These are phyloP conservation scores for Athene noctua DNA, from an alignment of 2,113 vertebrate species.

Conservation along the genomic window DNA sequence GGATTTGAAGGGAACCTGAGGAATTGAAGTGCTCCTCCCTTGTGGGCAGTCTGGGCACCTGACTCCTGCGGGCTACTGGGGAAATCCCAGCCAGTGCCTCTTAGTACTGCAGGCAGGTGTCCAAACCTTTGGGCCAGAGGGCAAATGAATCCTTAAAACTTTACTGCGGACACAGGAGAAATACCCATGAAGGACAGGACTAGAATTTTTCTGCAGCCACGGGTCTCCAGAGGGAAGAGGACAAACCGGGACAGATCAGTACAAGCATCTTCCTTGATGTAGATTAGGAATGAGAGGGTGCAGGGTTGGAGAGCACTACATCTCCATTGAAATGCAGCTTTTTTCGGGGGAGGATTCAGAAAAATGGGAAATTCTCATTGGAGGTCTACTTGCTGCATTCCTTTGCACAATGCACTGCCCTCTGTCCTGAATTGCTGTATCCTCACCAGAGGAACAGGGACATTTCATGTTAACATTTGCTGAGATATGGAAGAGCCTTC, in stretches of 20 bases:
- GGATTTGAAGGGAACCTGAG: background rate
- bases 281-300: rapidly evolving
- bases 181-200: background rate
- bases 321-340: background rate
- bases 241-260: background rate
- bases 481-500: background rate
- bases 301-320: background rate
- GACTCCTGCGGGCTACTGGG: slow-evolving; percentile 14
- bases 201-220: background rate
- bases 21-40: background rate
- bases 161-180: background rate
- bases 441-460: background rate
- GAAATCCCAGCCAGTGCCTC: slow-evolving; percentile 14
- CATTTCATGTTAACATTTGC: background rate
- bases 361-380: background rate
- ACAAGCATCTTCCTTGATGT: background rate
- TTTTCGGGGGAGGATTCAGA: background rate
- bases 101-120: background rate
- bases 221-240: background rate
- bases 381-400: background rate
- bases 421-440: background rate
- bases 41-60: slow-evolving; percentile 18
- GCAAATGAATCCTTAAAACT: slow-evolving; percentile 35
- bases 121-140: slow-evolving; percentile 30
- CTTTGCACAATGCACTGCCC: background rate